A percentile compares a stretch with the other conserved stretches of the same genome.
These are phyloP conservation scores for Bubo blakistoni DNA, from an alignment of 2,113 vertebrate genomes.

Conservation along the genomic window DNA sequence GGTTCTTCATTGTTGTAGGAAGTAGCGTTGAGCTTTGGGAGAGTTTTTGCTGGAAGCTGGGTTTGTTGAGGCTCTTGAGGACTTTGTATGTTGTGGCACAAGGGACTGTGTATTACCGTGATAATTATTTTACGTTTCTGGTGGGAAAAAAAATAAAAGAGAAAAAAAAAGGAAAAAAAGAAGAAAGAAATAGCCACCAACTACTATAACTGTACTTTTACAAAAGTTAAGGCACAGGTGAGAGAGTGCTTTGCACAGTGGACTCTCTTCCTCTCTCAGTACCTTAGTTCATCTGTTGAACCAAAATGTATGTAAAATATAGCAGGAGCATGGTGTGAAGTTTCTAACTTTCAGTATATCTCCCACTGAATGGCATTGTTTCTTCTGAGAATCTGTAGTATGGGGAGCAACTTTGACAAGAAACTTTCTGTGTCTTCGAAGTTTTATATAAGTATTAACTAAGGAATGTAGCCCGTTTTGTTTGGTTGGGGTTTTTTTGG, in stretches of 20 bases:
- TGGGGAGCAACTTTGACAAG: neutral
- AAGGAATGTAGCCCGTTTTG: neutral
- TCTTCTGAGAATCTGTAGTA: neutral
- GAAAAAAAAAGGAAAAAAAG: too few species aligned
- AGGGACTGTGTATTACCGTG: neutral
- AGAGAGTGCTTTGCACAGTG: neutral
- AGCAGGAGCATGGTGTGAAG: neutral
- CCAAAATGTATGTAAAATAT: neutral
- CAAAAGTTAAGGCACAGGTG: neutral
- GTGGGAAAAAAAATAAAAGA: neutral
- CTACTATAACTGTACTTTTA: neutral
- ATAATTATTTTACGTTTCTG: neutral
- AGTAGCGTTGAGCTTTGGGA: neutral
- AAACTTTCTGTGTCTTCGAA: neutral
- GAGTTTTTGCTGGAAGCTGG: neutral
- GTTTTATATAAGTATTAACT: neutral
- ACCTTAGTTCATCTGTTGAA: neutral
- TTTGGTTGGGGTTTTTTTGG: too few species aligned
- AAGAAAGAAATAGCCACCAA: neutral
- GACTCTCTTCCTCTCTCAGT: neutral
- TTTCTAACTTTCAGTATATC: neutral
- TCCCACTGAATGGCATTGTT: neutral
- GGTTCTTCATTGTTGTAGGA: neutral
- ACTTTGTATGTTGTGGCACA: neutral
- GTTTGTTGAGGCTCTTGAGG: neutral